Evolutionary conservation across 2,888 invertebrate species (phyloP).

Genomic region (Volucella inflata): DNA sequence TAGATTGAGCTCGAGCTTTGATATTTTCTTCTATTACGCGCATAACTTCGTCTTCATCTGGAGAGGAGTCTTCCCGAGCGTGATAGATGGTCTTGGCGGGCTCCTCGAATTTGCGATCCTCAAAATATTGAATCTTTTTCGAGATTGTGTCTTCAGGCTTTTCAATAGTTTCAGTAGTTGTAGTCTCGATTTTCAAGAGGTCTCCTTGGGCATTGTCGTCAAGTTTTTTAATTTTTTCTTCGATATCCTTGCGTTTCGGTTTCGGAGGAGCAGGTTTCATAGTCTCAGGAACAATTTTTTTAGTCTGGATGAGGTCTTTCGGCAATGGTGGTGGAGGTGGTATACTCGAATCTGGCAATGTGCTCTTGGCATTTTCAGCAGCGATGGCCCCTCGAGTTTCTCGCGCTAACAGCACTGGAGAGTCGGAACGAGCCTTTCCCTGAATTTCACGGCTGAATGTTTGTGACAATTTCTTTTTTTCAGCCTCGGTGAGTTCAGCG

Average conservation of each 20-base stretch:
- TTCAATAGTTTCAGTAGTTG: constrained; percentile 80
- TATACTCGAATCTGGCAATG: constrained; percentile 78
- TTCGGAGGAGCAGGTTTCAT: constrained; percentile 47
- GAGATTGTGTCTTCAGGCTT: constrained; percentile 86
- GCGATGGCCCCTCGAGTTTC: constrained; percentile 87
- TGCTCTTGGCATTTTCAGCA: constrained; percentile 84
- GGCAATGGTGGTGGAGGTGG: constrained; percentile 78
- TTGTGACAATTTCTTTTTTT: constrained; percentile 89
- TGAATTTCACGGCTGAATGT: constrained; percentile 90
- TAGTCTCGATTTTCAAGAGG: constrained; percentile 8
- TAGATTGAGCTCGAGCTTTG: constrained; percentile 79
- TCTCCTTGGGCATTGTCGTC: neutral
- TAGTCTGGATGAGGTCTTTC: constrained; percentile 6
- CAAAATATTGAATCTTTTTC: constrained; percentile 91
- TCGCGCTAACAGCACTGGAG: constrained; percentile 84
- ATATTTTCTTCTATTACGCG: constrained; percentile 84
- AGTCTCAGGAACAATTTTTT: neutral
- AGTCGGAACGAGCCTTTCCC: constrained; percentile 84
- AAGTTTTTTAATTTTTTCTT: constrained; percentile 42
- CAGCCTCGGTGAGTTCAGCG: constrained; percentile 85
- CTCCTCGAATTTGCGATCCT: constrained; percentile 86
- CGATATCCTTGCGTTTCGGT: constrained; percentile 40
- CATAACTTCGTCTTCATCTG: constrained; percentile 84
- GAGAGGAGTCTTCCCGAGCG: constrained; percentile 85
- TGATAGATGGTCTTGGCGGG: constrained; percentile 85